Percentiles rank a stretch among this genome's conserved stretches.
Evolutionary conservation across 2,888 invertebrate species (phyloP).

Genomic region (Trisateles emortualis): DNA sequence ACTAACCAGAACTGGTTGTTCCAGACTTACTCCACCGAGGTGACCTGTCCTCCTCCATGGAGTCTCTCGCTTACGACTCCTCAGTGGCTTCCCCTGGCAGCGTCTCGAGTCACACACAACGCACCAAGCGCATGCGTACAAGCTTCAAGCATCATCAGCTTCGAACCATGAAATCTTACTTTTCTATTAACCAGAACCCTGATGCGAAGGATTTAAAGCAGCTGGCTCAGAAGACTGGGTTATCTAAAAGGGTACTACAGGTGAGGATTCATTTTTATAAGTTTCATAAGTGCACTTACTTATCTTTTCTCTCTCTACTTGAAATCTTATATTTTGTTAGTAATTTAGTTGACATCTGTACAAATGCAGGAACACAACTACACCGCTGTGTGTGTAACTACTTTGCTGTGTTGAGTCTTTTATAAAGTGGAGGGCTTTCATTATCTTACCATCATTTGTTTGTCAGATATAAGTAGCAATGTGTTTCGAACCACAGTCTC

Average conservation of each 20-base stretch:
- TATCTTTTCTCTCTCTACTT: too few species aligned
- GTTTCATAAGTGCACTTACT: too few species aligned
- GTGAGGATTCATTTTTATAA: constrained; percentile 79
- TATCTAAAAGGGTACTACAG: constrained; percentile 99
- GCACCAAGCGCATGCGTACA: constrained; percentile 98
- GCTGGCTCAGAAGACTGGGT: constrained; percentile 98
- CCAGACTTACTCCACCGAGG: constrained; percentile 91
- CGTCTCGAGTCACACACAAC: constrained; percentile 86
- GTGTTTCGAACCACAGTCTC: too few species aligned
- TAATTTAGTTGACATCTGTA: too few species aligned
- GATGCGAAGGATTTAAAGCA: constrained; percentile 99
- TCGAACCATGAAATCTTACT: constrained; percentile 99
- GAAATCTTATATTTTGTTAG: too few species aligned
- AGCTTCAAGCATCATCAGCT: constrained; percentile 99
- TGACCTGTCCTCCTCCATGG: constrained; percentile 92
- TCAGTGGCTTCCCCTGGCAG: constrained; percentile 91
- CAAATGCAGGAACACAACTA: too few species aligned
- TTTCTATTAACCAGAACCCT: constrained; percentile 99
- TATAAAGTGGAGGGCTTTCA: too few species aligned
- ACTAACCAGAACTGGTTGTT: constrained; percentile 56
- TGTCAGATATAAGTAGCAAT: too few species aligned
- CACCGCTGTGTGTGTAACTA: too few species aligned
- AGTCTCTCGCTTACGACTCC: constrained; percentile 91
- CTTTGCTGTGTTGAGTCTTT: too few species aligned
- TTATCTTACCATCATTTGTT: too few species aligned